These are phyloP conservation scores for Hirudo medicinalis DNA, from an alignment of 1,140 invertebrate species.

Conservation along the genomic window DNA sequence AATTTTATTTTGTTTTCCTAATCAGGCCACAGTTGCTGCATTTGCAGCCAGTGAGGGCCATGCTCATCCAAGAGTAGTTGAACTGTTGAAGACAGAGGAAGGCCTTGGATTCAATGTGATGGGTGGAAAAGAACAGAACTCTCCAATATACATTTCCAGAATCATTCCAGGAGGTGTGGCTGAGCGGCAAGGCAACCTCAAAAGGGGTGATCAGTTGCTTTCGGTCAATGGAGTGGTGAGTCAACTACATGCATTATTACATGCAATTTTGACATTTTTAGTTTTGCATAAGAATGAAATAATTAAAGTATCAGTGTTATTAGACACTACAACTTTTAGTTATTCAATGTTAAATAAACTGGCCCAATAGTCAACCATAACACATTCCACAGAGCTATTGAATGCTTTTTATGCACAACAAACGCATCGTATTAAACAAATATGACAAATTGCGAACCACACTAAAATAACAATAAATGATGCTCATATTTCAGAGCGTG, in stretches of 20 bases:
- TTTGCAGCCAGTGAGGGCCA: conserved; percentile 98
- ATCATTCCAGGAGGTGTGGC: conserved; percentile 97
- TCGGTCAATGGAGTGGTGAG: conserved; percentile 89
- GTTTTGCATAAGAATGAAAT: too few relatives aligned
- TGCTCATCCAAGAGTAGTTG: conserved; percentile 92
- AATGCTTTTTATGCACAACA: too few relatives aligned
- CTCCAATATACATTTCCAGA: conserved; percentile 96
- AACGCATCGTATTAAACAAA: too few relatives aligned
- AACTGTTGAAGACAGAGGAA: conserved; percentile 96
- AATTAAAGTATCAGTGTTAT: too few relatives aligned
- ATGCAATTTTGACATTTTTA: background rate
- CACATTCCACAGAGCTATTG: too few relatives aligned
- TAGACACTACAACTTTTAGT: too few relatives aligned
- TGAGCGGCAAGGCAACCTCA: conserved; percentile 87
- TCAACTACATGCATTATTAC: background rate
- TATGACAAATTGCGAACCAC: too few relatives aligned
- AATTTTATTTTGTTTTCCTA: background rate
- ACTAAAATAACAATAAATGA: background rate
- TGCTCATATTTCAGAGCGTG: conserved; percentile 57
- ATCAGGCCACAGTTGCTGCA: conserved; percentile 68
- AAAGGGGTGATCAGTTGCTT: conserved; percentile 90
- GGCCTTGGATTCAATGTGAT: conserved; percentile 98
- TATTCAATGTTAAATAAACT: too few relatives aligned
- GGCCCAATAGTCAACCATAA: too few relatives aligned
- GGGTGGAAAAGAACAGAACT: conserved; percentile 98